These are phyloP conservation scores for Capreolus pygargus DNA, from an alignment of 2,113 vertebrate genomes.

Conservation along the genomic window DNA sequence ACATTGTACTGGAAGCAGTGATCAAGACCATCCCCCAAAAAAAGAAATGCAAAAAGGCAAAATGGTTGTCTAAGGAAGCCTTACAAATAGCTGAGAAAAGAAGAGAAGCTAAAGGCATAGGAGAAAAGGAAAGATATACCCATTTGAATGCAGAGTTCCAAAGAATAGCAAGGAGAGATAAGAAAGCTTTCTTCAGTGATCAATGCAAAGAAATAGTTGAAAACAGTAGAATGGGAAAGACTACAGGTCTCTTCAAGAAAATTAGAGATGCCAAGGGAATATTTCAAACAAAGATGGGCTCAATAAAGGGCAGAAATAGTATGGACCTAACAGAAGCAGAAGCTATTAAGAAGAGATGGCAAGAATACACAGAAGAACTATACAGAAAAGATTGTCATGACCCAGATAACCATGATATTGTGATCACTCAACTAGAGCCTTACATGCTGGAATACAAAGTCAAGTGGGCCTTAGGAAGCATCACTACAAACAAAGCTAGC, in stretches of 20 bases:
- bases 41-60: background rate
- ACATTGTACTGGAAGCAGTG: background rate
- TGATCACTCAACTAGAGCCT: background rate
- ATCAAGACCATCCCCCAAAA: background rate
- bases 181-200: background rate
- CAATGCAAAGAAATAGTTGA: background rate
- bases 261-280: background rate
- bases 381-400: background rate
- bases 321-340: background rate
- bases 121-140: background rate
- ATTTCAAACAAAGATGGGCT: background rate
- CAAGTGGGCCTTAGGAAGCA: background rate
- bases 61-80: background rate
- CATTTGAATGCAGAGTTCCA: background rate
- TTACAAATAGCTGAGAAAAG: background rate
- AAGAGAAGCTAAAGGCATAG: background rate
- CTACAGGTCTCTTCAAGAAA: background rate
- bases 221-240: background rate
- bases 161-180: background rate
- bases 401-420: background rate
- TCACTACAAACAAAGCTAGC: background rate
- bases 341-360: background rate
- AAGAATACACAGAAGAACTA: background rate
- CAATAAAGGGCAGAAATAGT: background rate
- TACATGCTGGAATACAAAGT: background rate